These are phyloP conservation scores for Cacatua alba DNA, from an alignment of 2,113 vertebrate genomes.

Conservation along the genomic window DNA sequence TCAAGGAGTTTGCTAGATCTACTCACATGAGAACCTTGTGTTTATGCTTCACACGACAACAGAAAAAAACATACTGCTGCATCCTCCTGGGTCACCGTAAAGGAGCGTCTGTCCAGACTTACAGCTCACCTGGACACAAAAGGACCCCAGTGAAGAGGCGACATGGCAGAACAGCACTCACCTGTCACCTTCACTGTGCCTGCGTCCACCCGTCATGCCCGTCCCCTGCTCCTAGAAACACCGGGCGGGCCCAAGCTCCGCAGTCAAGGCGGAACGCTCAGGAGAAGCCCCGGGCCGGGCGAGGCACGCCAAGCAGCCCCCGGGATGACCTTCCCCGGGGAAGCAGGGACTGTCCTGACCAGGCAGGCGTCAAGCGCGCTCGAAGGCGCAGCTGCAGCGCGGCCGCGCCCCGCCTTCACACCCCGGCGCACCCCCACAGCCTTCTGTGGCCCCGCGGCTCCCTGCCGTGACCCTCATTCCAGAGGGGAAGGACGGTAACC, in stretches of 20 bases:
- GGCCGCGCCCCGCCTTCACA: not conserved
- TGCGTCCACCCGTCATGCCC: not conserved
- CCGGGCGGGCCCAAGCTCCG: not conserved
- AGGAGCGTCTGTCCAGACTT: rapidly evolving
- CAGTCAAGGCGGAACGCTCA: not conserved
- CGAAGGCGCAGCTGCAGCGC: not conserved
- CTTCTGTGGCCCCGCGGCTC: not conserved
- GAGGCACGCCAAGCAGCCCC: not conserved
- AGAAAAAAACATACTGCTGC: not conserved
- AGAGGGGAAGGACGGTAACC: not conserved
- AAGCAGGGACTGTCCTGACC: rapidly evolving
- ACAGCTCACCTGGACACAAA: not conserved
- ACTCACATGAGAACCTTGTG: not conserved
- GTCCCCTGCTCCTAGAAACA: not conserved
- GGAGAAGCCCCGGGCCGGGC: not conserved
- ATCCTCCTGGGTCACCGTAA: rapidly evolving
- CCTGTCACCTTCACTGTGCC: not conserved
- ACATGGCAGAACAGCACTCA: not conserved
- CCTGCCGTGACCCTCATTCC: not conserved
- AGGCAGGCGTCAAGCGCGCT: not conserved
- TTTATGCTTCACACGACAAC: not conserved
- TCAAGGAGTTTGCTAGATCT: not conserved
- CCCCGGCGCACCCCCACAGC: not conserved
- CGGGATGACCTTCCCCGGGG: not conserved
- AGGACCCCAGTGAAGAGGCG: not conserved